Evolutionary conservation across 35 echinoderm and acorn worm genomes (phyloP), one percentile per base, ranked within the genome.

Genomic region (Holothuria glaberrima): DNA sequence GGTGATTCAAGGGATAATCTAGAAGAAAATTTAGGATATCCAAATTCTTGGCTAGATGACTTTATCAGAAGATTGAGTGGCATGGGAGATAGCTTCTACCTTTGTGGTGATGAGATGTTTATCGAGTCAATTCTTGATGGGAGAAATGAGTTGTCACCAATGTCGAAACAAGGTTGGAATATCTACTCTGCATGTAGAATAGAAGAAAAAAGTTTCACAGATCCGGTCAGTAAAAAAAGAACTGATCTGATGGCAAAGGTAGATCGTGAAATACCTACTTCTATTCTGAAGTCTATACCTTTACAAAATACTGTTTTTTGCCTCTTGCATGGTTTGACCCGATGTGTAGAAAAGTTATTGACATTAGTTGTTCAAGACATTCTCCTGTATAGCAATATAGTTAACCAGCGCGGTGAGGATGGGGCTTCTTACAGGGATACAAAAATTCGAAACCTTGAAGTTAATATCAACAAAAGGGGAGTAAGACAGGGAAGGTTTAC

Each of bases 1-100:
- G 72, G 73, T 35, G 88, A 90, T 29, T 80, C 54, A 58, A 48
- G 88, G 25, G 88, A 90, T 48, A 90, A 90, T 34, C 34, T 90
- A 5, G 88, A 90, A 46, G 88, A 90, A 90, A 89, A 76, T 78
- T 44, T 76, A 16, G 69, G 68, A 12, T 76, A 19, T 48, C 71
- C 68, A 29, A 31, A 73, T 21, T 75, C 68, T 56, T 89, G 66
- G 65, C n/a, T 77, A 0, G 52, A 89, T 36, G 28, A 21, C 6
- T 59, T 89, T 58, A 58, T 82, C n/a, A 20, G 19, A 50, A 48
- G 10, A 38, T 17, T 0, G 13, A 74, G 19, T 21, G 48, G 9
- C 13, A 7, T 12, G 12, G 62, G 63, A 4, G 44, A 88, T 31
- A 16, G 22, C 7, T 36, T 70, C 21, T 88, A 72, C 45, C 48